Percentiles rank a stretch among this genome's conserved stretches.
Conservation (phyloP, 2,113 vertebrate genomes). For the Chauna torquata region DNA sequence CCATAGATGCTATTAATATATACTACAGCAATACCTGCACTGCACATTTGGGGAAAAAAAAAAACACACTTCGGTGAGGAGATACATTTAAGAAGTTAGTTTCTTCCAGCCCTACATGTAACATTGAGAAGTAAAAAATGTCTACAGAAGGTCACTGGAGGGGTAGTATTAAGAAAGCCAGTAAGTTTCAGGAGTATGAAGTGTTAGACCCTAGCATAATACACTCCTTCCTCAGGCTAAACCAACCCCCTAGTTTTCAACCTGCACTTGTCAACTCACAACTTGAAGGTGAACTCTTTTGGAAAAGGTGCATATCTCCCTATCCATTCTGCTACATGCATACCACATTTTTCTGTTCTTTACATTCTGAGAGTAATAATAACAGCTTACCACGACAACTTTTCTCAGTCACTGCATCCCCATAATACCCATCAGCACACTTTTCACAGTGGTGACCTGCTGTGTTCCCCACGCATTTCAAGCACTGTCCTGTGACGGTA, state of each 20-base stretch:
- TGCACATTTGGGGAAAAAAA: not conserved
- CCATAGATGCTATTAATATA: not conserved
- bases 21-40: not conserved
- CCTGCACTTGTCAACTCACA: not conserved
- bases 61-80: not conserved
- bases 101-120: not conserved
- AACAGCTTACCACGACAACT: conserved; percentile 82
- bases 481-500: conserved; percentile 82
- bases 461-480: conserved; percentile 86
- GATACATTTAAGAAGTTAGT: not conserved
- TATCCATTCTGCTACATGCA: not conserved
- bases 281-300: not conserved
- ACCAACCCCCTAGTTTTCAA: not conserved
- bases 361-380: not conserved
- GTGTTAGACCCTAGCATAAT: not conserved
- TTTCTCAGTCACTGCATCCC: conserved; percentile 84
- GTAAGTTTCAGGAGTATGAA: not conserved
- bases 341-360: not conserved
- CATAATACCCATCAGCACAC: conserved; percentile 86
- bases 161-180: not conserved
- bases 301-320: not conserved
- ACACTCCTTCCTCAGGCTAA: not conserved
- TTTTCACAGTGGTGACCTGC: conserved; percentile 84
- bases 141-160: not conserved
- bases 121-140: not conserved